A percentile compares a stretch with the other conserved stretches of the same genome.
phyloP scores from a whole-genome alignment of 2,888 invertebrate species.

The Bombylius major region DNA sequence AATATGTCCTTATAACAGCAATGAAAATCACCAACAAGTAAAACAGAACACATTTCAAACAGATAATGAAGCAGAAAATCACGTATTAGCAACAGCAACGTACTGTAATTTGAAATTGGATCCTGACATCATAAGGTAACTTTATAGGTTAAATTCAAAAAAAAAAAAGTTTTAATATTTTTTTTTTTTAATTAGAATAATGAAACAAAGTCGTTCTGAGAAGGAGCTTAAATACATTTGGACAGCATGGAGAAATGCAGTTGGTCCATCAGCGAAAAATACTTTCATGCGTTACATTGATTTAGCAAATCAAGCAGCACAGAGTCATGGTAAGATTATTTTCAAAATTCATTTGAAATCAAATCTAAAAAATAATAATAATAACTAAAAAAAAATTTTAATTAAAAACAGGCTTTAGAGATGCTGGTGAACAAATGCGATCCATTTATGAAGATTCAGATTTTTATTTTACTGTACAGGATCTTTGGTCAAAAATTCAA shows the following conservation, averaged over 20 bases:
- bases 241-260: constrained; percentile 67
- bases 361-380: background rate
- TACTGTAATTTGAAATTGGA: constrained; percentile 50
- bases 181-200: constrained; percentile 33
- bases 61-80: constrained; percentile 8
- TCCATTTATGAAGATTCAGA: constrained; percentile 58
- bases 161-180: background rate
- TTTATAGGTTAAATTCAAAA: background rate
- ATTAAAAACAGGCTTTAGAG: constrained; percentile 39
- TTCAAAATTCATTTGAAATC: background rate
- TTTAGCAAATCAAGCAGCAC: constrained; percentile 66
- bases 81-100: constrained; percentile 27
- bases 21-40: constrained; percentile 10
- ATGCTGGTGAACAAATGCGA: constrained; percentile 72
- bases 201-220: constrained; percentile 61
- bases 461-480: constrained; percentile 45
- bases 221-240: constrained; percentile 64
- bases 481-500: constrained; percentile 48
- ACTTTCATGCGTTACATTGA: constrained; percentile 67
- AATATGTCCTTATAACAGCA: constrained; percentile 50
- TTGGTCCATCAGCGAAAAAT: constrained; percentile 62
- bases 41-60: background rate
- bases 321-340: constrained; percentile 47
- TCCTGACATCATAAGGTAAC: constrained; percentile 44
- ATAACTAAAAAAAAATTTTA: background rate